Conservation (phyloP, 2,797 vertebrate species). For the Characodon lateralis region DNA sequence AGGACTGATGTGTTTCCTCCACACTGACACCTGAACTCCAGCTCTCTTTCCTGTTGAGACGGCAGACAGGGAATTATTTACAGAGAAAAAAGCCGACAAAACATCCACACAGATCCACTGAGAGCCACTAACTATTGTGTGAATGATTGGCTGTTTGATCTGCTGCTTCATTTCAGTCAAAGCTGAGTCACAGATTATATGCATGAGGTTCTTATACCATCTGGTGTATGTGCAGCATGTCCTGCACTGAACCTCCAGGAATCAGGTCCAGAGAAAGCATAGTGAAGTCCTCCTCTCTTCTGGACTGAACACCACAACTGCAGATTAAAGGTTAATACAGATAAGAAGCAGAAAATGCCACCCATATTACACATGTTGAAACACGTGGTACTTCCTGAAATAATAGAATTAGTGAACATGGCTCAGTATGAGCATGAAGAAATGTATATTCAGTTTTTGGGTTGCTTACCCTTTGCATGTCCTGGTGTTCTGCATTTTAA, state of each 20-base stretch:
- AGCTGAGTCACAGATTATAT: neutral
- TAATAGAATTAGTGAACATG: neutral
- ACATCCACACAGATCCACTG: no score
- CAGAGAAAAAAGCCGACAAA: neutral
- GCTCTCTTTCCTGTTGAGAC: neutral
- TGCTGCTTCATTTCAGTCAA: neutral
- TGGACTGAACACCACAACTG: neutral
- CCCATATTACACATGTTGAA: neutral
- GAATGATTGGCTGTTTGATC: neutral
- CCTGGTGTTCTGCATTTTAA: slow-evolving; percentile 2
- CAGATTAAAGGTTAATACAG: neutral
- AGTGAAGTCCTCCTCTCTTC: neutral
- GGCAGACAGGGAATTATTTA: neutral
- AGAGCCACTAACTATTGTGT: neutral
- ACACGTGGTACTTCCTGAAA: neutral
- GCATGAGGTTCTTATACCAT: neutral
- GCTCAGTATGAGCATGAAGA: neutral
- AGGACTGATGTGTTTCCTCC: neutral
- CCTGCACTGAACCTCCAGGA: neutral
- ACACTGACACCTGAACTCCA: neutral
- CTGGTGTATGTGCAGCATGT: neutral
- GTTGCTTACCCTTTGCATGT: neutral
- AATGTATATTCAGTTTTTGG: neutral
- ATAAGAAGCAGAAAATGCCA: neutral
- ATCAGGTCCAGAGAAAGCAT: neutral